phyloP scores from a whole-genome alignment of 1,140 invertebrate genomes.

The Brachionus sp. region DNA sequence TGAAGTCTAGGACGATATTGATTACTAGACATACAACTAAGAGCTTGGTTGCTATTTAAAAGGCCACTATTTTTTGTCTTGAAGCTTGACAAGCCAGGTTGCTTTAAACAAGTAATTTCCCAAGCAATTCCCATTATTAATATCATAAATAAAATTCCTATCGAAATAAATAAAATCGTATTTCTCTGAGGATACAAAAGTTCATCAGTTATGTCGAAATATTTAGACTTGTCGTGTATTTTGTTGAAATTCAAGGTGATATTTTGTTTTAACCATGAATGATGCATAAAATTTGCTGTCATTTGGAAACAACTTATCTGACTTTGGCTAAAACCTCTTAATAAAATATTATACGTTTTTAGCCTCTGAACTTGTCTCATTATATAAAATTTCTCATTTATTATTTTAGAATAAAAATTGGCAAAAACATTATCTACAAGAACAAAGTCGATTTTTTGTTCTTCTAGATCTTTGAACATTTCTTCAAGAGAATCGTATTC shows the following conservation, averaged over 20 bases:
- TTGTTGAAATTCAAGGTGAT: slow-evolving; percentile 15
- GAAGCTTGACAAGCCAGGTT: neutral
- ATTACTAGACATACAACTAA: neutral
- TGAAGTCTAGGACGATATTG: slow-evolving; percentile 2
- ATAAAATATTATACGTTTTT: neutral
- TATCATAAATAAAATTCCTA: slow-evolving; percentile 1
- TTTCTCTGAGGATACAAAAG: slow-evolving; percentile 34
- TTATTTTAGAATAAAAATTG: slow-evolving; percentile 28
- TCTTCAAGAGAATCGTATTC: slow-evolving; percentile 21
- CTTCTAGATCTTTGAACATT: slow-evolving; percentile 30
- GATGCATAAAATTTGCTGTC: neutral
- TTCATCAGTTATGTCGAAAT: slow-evolving; percentile 38
- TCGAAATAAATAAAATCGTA: neutral
- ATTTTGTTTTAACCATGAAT: neutral
- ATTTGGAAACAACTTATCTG: slow-evolving; percentile 14
- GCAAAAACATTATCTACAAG: slow-evolving; percentile 3
- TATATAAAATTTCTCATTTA: slow-evolving; percentile 42
- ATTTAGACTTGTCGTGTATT: slow-evolving; percentile 33
- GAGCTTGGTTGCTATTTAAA: neutral
- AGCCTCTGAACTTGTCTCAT: neutral
- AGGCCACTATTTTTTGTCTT: neutral
- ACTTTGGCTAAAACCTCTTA: neutral
- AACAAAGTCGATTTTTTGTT: slow-evolving; percentile 33
- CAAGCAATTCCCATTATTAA: slow-evolving; percentile 1
- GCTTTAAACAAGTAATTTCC: slow-evolving; percentile 42